Base-by-base conservation (phyloP, 2,113 vertebrate species). In the Natator depressus region DNA sequence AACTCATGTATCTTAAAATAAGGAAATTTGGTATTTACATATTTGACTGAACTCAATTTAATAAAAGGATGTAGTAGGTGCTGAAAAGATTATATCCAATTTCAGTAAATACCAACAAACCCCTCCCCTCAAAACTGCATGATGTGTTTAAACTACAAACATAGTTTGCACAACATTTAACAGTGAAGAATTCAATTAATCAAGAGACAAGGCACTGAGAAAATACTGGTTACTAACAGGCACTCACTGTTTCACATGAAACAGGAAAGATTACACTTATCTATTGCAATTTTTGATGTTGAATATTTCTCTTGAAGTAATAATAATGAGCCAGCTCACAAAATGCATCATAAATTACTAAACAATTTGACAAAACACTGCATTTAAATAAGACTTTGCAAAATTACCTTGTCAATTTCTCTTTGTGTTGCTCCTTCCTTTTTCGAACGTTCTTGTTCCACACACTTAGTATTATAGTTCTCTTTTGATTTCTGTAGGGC, bases 401-500 rank as follows among this genome's bases (percentile, higher is more conserved):
- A 24, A 84, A 54, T 89, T 98, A 99, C 99, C 99, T 99, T 99
- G 96, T 99, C 99, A 94, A 99, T 97, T 93, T 99, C 99, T 98
- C 99, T 99, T 95, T 99, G 99, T 83, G 99, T 99, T 95, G 99
- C 99, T 92, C 99, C 99, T 97, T 99, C 99, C 96, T 99, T 99
- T 96, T 99, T 99, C 94, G 99, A 98, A 59, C 99, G 98, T 89
- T 99, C 99, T 88, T 99, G 99, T 95, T 99, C 99, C 7, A 99
- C 98, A 78, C 98, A 99, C 95, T 99, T 99, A 94, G 98, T 97
- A 89, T 99, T 99, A 96, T 99, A 99, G 98, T 98, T 99, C 98
- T 99, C 99, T 98, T 99, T 99, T 96, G 99, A 99, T 97, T 99
- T 99, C 97, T 99, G 99, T 82, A 99, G 98, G 24, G 99, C 98